phyloP scores from a whole-genome alignment of 2,113 vertebrate species.

The Aspiorhynchus laticeps region DNA sequence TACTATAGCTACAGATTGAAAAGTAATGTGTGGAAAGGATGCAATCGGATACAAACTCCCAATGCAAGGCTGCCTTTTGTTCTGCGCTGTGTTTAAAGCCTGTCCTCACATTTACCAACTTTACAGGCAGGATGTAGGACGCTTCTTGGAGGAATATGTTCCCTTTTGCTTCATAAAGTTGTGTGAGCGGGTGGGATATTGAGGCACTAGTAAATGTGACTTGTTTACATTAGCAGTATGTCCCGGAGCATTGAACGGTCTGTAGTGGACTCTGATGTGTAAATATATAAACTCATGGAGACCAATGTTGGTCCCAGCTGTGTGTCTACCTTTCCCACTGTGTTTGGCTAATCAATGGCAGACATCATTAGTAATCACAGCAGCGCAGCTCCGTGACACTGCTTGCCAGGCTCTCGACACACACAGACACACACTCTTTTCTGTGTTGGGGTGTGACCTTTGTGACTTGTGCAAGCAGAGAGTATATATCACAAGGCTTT shows the following conservation, averaged over 20 bases:
- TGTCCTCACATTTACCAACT: conserved; percentile 25
- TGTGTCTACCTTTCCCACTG: conserved; percentile 63
- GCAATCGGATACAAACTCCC: conserved; percentile 46
- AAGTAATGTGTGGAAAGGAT: conserved; percentile 71
- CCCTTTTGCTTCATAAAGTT: background rate
- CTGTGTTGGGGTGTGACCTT: conserved; percentile 8
- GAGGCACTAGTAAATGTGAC: background rate
- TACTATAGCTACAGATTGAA: conserved; percentile 74
- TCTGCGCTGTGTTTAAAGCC: conserved; percentile 33
- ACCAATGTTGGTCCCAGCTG: conserved; percentile 44
- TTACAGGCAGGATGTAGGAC: background rate
- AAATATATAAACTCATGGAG: conserved; percentile 48
- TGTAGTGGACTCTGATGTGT: conserved; percentile 39
- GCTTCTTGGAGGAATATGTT: conserved; percentile 6
- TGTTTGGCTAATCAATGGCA: conserved; percentile 83
- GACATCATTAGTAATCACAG: conserved; percentile 77
- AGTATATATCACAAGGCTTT: background rate
- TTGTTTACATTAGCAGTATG: conserved; percentile 32
- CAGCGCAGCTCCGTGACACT: conserved; percentile 64
- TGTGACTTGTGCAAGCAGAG: conserved; percentile 4
- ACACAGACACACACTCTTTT: conserved; percentile 12
- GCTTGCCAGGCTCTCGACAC: conserved; percentile 16
- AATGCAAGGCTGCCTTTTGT: conserved; percentile 34
- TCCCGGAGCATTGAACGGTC: conserved; percentile 17
- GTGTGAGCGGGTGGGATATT: background rate